These are phyloP conservation scores for Boleophthalmus pectinirostris DNA, from an alignment of 2,113 vertebrate genomes.

Conservation along the genomic window DNA sequence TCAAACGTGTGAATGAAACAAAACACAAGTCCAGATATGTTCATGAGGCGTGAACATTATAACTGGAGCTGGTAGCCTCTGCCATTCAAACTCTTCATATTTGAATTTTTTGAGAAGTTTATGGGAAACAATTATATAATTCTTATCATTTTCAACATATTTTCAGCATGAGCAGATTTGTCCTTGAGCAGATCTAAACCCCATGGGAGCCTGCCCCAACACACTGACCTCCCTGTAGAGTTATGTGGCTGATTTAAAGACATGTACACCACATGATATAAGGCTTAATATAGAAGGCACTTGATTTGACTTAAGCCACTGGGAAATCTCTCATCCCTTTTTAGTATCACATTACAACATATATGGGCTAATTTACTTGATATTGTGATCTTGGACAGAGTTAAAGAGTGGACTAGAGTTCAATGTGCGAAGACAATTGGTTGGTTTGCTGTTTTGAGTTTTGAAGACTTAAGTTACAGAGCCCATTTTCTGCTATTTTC, in stretches of 20 bases:
- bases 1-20: too few relatives aligned
- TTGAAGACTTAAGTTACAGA: conserved; percentile 10
- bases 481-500: too few relatives aligned
- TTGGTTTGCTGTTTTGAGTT: conserved; percentile 17
- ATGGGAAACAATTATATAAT: not conserved
- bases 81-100: too few relatives aligned
- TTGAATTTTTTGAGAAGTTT: too few relatives aligned
- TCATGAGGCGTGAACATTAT: too few relatives aligned
- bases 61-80: too few relatives aligned
- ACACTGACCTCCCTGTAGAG: conserved; percentile 49
- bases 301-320: conserved; percentile 24
- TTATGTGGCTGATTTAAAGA: conserved; percentile 26
- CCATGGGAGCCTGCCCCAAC: conserved; percentile 36
- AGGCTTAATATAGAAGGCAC: conserved; percentile 28
- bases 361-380: not conserved
- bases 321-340: conserved; percentile 56
- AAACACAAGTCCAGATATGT: too few relatives aligned
- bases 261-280: conserved; percentile 15
- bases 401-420: too few relatives aligned
- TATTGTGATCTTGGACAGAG: not conserved
- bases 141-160: not conserved
- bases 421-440: too few relatives aligned
- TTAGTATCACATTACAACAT: conserved; percentile 7
- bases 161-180: not conserved
- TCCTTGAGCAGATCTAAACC: conserved; percentile 19